Percentiles rank a stretch among this genome's conserved stretches.
phyloP scores from a whole-genome alignment of 2,113 vertebrate genomes.

The Peucedramus taeniatus region DNA sequence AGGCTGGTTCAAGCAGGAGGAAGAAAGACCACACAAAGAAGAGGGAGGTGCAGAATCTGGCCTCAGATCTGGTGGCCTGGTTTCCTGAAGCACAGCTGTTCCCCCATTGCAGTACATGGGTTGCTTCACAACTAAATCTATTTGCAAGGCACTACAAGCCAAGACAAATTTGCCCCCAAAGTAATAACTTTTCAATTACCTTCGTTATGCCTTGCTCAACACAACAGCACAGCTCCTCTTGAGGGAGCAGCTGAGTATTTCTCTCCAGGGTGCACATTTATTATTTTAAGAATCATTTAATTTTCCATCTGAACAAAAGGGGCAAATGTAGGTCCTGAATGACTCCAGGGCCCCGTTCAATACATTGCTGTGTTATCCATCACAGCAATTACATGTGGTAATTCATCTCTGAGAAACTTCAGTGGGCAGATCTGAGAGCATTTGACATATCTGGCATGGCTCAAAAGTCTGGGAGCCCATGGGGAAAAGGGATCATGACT shows the following conservation, averaged over 20 bases:
- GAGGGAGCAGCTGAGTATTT: slow-evolving; percentile 53
- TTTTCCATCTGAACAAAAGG: slow-evolving; percentile 55
- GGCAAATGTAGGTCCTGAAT: slow-evolving; percentile 47
- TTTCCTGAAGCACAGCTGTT: background rate
- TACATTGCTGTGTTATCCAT: background rate
- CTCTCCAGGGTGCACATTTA: slow-evolving; percentile 62
- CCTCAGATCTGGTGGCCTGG: background rate
- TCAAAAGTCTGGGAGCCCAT: background rate
- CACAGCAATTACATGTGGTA: slow-evolving; percentile 23
- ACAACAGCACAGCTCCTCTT: slow-evolving; percentile 39
- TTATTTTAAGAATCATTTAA: slow-evolving; percentile 69
- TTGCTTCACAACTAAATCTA: background rate
- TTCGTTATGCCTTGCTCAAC: slow-evolving; percentile 52
- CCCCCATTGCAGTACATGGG: background rate
- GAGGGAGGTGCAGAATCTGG: background rate
- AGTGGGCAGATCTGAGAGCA: background rate
- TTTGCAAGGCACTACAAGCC: background rate
- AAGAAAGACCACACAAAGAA: background rate
- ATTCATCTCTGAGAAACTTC: slow-evolving; percentile 39
- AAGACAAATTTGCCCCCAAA: slow-evolving; percentile 52
- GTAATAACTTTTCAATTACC: slow-evolving; percentile 65
- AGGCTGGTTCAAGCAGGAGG: background rate
- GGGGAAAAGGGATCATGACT: background rate
- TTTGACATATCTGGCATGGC: background rate
- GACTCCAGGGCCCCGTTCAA: slow-evolving; percentile 38